These are phyloP conservation scores for Lycaon pictus DNA, from an alignment of 2,113 vertebrate genomes.

Conservation along the genomic window DNA sequence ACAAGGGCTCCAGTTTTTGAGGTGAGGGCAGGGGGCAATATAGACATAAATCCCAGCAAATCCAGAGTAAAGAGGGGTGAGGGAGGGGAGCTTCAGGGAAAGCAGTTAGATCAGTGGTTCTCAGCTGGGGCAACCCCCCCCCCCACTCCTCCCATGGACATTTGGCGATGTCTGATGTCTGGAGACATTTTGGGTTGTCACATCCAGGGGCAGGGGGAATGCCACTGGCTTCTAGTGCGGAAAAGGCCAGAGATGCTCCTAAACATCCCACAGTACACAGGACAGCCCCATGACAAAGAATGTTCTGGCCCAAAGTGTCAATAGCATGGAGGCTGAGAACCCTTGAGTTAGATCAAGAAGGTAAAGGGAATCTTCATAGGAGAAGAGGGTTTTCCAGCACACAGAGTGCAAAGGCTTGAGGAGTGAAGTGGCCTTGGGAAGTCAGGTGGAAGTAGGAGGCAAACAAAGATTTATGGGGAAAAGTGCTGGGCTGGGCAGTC, in stretches of 20 bases:
- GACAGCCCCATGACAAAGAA: not conserved
- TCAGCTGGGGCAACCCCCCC: not conserved
- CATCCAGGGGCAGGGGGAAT: fast-evolving
- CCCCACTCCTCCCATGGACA: not conserved
- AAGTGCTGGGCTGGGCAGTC: not conserved
- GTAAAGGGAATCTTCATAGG: not conserved
- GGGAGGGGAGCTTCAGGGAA: not conserved
- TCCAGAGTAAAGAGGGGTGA: not conserved
- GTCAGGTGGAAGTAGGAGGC: not conserved
- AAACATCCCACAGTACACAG: not conserved
- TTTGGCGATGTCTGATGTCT: not conserved
- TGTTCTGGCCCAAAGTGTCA: not conserved
- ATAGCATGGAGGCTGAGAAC: not conserved
- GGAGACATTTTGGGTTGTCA: not conserved
- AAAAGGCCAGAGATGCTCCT: not conserved
- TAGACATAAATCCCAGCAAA: not conserved
- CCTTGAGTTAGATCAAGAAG: not conserved
- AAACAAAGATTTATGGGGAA: not conserved
- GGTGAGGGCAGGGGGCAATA: not conserved
- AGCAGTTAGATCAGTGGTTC: not conserved
- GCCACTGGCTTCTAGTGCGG: not conserved
- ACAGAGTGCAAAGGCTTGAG: not conserved
- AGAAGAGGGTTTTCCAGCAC: not conserved
- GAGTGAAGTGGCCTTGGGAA: not conserved
- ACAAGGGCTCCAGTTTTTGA: not conserved